Conservation (phyloP, 2,113 vertebrate species). For the Calonectris borealis region DNA sequence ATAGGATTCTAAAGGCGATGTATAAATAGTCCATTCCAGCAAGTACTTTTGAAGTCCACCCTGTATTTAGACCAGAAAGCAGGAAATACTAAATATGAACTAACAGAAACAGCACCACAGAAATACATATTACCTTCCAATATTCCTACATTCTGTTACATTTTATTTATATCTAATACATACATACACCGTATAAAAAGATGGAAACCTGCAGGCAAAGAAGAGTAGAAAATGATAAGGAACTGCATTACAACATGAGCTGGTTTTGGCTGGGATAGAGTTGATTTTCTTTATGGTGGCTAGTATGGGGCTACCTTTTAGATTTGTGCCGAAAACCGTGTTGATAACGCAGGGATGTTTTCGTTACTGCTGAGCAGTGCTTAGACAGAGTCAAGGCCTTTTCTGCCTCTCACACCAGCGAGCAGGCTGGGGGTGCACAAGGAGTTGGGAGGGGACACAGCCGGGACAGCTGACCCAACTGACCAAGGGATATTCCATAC, state of each 20-base stretch:
- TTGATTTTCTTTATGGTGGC: no score
- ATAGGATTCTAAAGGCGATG: not conserved
- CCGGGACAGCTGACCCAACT: no score
- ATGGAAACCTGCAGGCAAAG: not conserved
- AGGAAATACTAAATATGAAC: not conserved
- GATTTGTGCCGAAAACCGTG: no score
- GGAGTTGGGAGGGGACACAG: no score
- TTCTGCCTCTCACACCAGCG: no score
- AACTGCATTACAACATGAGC: not conserved
- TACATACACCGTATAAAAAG: not conserved
- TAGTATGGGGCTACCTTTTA: no score
- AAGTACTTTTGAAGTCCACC: not conserved
- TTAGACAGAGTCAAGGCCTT: no score
- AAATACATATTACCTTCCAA: not conserved
- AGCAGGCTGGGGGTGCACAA: no score
- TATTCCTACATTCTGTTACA: not conserved
- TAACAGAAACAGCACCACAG: not conserved
- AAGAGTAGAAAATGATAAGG: not conserved
- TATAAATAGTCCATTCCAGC: not conserved
- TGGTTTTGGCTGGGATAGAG: no score
- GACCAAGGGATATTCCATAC: no score
- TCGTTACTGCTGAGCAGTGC: no score
- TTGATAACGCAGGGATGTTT: no score
- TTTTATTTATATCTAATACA: not conserved
- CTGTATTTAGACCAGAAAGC: not conserved